Evolutionary conservation across 1,140 invertebrate genomes (phyloP).

Genomic region (Trichonephila clavipes): DNA sequence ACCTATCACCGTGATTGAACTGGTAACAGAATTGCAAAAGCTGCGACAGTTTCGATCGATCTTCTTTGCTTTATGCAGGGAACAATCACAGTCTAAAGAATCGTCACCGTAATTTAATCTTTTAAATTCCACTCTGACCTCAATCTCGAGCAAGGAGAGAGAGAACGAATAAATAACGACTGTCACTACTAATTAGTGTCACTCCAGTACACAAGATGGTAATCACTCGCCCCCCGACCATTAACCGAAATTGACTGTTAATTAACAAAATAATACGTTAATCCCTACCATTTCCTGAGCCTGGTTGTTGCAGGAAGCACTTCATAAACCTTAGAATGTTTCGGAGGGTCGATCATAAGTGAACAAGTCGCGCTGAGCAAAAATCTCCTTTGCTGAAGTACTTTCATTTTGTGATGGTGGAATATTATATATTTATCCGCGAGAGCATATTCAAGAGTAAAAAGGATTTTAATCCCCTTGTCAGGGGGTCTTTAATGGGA

Average conservation of each 20-base stretch:
- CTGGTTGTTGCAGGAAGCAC: not conserved
- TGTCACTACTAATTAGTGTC: not conserved
- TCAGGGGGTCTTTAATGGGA: not conserved
- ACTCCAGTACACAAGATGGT: not conserved
- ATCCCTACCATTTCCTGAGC: not conserved
- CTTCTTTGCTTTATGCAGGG: too few species aligned
- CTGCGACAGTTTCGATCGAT: too few species aligned
- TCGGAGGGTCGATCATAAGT: not conserved
- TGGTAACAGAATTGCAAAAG: too few species aligned
- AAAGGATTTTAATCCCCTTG: not conserved
- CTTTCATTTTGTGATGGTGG: not conserved
- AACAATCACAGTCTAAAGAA: too few species aligned
- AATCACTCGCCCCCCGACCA: not conserved
- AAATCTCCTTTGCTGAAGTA: not conserved
- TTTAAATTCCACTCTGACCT: not conserved
- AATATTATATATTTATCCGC: not conserved
- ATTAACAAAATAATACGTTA: slow-evolving; percentile 1
- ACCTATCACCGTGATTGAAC: too few species aligned
- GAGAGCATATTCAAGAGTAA: not conserved
- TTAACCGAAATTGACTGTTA: not conserved
- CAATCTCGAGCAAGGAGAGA: not conserved
- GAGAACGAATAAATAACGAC: not conserved
- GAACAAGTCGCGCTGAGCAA: not conserved
- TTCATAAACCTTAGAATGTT: not conserved
- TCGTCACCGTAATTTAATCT: not conserved